Evolutionary conservation across 2,113 vertebrate species (phyloP), one percentile per base, ranked within the genome.

Genomic region (Nipponia nippon): DNA sequence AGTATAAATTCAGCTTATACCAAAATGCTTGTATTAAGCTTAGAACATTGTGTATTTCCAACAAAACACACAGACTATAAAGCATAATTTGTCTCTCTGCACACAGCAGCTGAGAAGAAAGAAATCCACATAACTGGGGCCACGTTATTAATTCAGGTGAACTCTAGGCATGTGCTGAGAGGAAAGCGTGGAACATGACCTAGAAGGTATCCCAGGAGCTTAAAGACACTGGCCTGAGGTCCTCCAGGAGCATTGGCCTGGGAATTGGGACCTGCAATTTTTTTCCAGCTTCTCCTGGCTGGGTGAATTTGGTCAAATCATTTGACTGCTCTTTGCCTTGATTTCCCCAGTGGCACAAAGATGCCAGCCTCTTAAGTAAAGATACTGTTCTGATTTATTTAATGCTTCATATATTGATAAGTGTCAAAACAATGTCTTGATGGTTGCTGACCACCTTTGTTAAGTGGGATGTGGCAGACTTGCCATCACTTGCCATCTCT

Each of bases 111-210:
- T 69, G 38, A 38, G 46, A 56, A 62, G 17, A 15, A 27, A 30
- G 38, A 46, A 30, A 40, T 65, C 52, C 65, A 7, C 0, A 1
- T 44, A 40, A 9, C 0, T 63, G 34, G 26, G 15, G 44, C 16
- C 50, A 70, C 23, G 6, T 38, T 20, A 34, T n/a, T 22, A 16
- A 9, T 22, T 52, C 56, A 58, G 50, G 30, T 55, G 47, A 71
- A 9, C 19, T 18, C 2, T 4, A 42, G 65, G 70, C 29, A 3
- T 69, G 53, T 18, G 9, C 44, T 2, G 9, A 70, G 16, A 70
- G 36, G 29, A 7, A 3, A 3, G 22, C 12, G 50, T 49, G 42
- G 22, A 13, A 52, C 20, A 27, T 58, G 72, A 62, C n/a, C 36
- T 59, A 6, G 9, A 23, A 23, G 49, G 13, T 59, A 7, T 36